phyloP scores from a whole-genome alignment of 2,113 vertebrate genomes.

The Sinocyclocheilus maitianheensis region DNA sequence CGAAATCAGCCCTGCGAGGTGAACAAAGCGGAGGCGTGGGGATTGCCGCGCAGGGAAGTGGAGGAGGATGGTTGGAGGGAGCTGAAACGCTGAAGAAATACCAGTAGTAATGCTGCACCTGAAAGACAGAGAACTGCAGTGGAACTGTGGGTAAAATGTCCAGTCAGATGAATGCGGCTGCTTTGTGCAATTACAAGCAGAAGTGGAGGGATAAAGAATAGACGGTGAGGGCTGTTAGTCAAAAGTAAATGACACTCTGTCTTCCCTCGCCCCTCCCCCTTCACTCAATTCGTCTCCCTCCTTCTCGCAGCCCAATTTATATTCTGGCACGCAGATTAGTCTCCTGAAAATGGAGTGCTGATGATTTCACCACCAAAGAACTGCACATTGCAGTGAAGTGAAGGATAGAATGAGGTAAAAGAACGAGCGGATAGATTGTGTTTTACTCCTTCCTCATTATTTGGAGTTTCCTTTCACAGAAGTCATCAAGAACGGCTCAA shows the following conservation, averaged over 20 bases:
- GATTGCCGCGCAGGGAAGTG: neutral
- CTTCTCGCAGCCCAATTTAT: slow-evolving; percentile 25
- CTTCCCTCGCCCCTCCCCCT: neutral
- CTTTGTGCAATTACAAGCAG: slow-evolving; percentile 49
- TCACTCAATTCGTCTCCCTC: slow-evolving; percentile 12
- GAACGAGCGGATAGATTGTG: neutral
- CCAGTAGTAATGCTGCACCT: slow-evolving; percentile 19
- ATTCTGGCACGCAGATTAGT: slow-evolving; percentile 29
- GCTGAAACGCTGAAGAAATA: slow-evolving; percentile 9
- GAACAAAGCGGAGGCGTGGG: slow-evolving; percentile 27
- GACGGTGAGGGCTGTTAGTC: slow-evolving; percentile 33
- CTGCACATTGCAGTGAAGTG: slow-evolving; percentile 8
- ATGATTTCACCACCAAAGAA: slow-evolving; percentile 13
- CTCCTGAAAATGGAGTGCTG: slow-evolving; percentile 27
- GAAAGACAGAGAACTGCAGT: slow-evolving; percentile 18
- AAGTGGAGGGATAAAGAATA: slow-evolving; percentile 48
- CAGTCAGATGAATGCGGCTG: slow-evolving; percentile 38
- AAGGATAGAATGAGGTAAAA: neutral
- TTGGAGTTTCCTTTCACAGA: neutral
- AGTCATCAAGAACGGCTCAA: slow-evolving; percentile 13
- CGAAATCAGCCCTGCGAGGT: slow-evolving; percentile 21
- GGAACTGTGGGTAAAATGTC: slow-evolving; percentile 25
- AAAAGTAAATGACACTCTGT: slow-evolving; percentile 48
- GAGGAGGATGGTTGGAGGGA: slow-evolving; percentile 8
- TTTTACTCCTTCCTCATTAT: neutral